Percentiles rank a stretch among this genome's conserved stretches.
Evolutionary conservation across 2,888 invertebrate genomes (phyloP).

Genomic region (Tolmerus cingulatus): DNA sequence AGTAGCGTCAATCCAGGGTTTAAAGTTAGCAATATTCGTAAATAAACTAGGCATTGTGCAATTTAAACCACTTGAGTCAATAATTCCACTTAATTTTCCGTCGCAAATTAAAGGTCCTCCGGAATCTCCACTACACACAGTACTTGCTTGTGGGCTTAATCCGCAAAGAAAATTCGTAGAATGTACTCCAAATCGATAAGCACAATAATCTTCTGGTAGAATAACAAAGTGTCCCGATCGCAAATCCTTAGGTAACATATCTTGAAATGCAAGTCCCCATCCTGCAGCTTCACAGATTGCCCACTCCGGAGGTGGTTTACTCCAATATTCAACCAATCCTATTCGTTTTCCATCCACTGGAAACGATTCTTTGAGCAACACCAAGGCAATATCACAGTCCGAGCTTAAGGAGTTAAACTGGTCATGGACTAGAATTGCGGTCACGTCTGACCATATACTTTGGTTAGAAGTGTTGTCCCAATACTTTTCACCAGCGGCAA

Average conservation of each 20-base stretch:
- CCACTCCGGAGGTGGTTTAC: neutral
- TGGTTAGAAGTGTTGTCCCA: neutral
- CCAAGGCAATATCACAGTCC: neutral
- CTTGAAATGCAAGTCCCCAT: slow-evolving; percentile 37
- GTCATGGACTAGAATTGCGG: neutral
- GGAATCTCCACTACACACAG: slow-evolving; percentile 44
- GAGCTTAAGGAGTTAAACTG: neutral
- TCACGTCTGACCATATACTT: neutral
- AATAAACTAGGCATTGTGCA: slow-evolving; percentile 44
- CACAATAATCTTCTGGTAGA: neutral
- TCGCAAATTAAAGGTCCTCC: slow-evolving; percentile 46
- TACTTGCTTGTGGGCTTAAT: neutral
- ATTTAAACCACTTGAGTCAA: slow-evolving; percentile 43
- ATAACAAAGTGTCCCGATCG: slow-evolving; percentile 14
- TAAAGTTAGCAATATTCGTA: slow-evolving; percentile 13
- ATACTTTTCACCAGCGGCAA: neutral
- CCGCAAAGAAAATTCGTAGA: slow-evolving; percentile 31
- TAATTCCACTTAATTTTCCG: slow-evolving; percentile 21
- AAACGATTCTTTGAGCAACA: neutral
- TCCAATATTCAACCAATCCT: slow-evolving; percentile 12
- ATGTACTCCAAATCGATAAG: neutral
- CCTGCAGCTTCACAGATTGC: slow-evolving; percentile 31
- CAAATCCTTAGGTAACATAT: slow-evolving; percentile 4
- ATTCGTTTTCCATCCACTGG: slow-evolving; percentile 23
- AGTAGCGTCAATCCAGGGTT: slow-evolving; percentile 17